Base-by-base conservation (phyloP, 1,140 invertebrate species). In the Vanessa atalanta region DNA sequence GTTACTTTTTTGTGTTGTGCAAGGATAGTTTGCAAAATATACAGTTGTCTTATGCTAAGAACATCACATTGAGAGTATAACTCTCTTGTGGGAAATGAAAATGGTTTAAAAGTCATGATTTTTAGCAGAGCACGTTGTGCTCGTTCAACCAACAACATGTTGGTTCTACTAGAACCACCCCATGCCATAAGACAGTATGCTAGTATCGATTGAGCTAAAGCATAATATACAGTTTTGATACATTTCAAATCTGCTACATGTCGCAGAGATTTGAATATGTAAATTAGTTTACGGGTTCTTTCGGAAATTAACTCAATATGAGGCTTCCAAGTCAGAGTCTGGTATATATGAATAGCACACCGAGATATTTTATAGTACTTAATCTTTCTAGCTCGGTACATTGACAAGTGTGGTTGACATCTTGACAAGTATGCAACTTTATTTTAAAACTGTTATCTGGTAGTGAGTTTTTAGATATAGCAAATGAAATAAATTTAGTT, bases 191-290 rank as follows among this genome's bases (percentile, higher is more conserved):
- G 65, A 55, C 79, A 75, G 20, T 77, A 79, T 5, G 37, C 57
- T 9, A 79, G 9, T 26, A 79, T 8, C 13, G 77, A 77, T 16
- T 78, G 72, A 14, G 61, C 71, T 15, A 81, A 50, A 3, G 79
- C 47, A 65, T 47, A 73, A 43, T 79, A 81, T 3, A 74, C 64
- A 13, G 23, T 70, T 69, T 63, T 77, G n/a, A 75, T 12, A 11
- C 61, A 26, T 12, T 67, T 37, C n/a, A 9, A 20, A 47, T 73
- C 67, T 3, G 65, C 70, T 20, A 72, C 48, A 50, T 66, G 16
- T 23, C 78, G 26, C 12, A 82, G 16, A 1, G 48, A 70, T 68
- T 80, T 78, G 50, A 80, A 82, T 55, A 82, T 65, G 23, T 50
- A 76, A 4, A 76, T 74, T 12, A 78, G 50, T 67, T 78, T 79